Conservation (phyloP, 1,140 invertebrate species). For the Trypoxylus dichotomus region DNA sequence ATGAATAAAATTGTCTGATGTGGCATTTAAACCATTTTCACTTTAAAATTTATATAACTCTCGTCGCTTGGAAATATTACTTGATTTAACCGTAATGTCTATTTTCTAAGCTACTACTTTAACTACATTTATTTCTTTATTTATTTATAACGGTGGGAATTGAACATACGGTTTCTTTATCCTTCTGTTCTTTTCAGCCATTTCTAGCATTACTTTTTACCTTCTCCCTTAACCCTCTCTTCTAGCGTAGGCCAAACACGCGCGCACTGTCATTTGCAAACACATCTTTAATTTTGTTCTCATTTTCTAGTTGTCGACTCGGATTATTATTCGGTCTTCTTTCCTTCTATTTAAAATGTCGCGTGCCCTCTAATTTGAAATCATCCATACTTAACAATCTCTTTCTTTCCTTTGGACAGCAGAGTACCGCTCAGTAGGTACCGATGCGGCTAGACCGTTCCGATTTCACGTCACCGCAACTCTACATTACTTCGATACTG, state of each 20-base stretch:
- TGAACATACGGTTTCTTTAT: neutral
- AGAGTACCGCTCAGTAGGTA: neutral
- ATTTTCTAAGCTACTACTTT: neutral
- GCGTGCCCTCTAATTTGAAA: conserved; percentile 26
- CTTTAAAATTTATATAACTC: too few species aligned
- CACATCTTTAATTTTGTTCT: conserved; percentile 30
- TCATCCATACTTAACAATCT: conserved; percentile 30
- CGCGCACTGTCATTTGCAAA: conserved; percentile 26
- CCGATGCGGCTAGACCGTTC: neutral
- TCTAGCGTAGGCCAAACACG: neutral
- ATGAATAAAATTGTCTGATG: too few species aligned
- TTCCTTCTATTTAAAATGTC: conserved; percentile 21
- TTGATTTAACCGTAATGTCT: too few species aligned
- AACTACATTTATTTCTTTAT: neutral
- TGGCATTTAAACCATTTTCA: too few species aligned
- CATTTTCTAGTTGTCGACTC: conserved; percentile 21
- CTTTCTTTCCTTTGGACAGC: neutral
- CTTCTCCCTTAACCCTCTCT: neutral
- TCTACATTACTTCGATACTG: conserved; percentile 7
- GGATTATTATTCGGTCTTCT: conserved; percentile 24
- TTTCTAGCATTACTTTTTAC: neutral
- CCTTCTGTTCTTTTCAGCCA: too few species aligned
- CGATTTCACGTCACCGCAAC: conserved; percentile 14
- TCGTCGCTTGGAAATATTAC: too few species aligned
- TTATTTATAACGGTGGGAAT: neutral